Conservation (phyloP, 2,113 vertebrate genomes). For the Oophaga pumilio region DNA sequence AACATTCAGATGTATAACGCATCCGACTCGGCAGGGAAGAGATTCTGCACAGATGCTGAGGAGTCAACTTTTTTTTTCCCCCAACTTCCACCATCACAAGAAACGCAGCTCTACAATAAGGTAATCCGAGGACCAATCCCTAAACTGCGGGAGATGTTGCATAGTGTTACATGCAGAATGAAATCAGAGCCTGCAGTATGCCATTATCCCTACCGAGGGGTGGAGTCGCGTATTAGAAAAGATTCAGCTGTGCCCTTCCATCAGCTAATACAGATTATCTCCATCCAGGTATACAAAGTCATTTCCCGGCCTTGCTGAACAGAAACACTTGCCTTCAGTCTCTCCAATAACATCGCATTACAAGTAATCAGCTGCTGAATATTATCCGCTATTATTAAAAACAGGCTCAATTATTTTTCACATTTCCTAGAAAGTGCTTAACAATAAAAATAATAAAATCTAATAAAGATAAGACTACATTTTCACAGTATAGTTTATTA, state of each 20-base stretch:
- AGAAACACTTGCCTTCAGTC: background rate
- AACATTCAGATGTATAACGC: background rate
- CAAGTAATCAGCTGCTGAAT: background rate
- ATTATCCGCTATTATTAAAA: background rate
- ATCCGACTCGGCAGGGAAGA: background rate
- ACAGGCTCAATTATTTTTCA: background rate
- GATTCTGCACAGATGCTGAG: background rate
- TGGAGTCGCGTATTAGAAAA: slow-evolving; percentile 45
- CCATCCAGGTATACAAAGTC: slow-evolving; percentile 56
- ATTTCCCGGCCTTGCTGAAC: slow-evolving; percentile 47
- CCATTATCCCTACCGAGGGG: slow-evolving; percentile 44
- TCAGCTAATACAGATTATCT: slow-evolving; percentile 57
- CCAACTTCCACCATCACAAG: background rate
- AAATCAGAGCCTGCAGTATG: slow-evolving; percentile 42
- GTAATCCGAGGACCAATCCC: background rate
- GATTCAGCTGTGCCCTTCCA: slow-evolving; percentile 50
- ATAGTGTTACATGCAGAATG: slow-evolving; percentile 8
- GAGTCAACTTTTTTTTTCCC: background rate
- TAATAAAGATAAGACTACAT: no score
- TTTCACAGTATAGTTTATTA: no score
- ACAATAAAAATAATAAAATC: no score
- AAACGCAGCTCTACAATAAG: background rate
- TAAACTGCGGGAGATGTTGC: background rate
- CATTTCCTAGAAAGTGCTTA: background rate
- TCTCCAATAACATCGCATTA: background rate